Evolutionary conservation across 2,797 vertebrate species (phyloP).

Genomic region (Cossypha niveicapilla): DNA sequence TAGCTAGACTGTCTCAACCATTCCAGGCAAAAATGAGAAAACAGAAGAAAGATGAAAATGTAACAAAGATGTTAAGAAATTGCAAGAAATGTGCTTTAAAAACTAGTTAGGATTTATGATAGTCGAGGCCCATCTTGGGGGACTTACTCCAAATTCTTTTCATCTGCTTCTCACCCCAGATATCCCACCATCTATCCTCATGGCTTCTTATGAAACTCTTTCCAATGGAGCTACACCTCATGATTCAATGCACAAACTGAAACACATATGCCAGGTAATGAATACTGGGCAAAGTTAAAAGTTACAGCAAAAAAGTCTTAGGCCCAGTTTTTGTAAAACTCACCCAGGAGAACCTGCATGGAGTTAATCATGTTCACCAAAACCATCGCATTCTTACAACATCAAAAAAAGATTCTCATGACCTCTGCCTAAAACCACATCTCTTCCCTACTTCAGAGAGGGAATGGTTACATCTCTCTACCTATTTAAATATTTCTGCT

Average conservation of each 20-base stretch:
- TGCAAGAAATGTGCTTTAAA: background rate
- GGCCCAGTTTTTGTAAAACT: background rate
- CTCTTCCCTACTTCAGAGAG: background rate
- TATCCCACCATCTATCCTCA: background rate
- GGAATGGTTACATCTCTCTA: background rate
- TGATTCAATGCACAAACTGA: background rate
- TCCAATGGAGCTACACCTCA: background rate
- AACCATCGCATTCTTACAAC: background rate
- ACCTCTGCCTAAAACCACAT: background rate
- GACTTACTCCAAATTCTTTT: background rate
- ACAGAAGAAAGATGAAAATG: background rate
- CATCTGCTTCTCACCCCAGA: fast-evolving
- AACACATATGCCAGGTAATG: background rate
- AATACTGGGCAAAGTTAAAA: background rate
- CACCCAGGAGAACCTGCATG: background rate
- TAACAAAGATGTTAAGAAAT: background rate
- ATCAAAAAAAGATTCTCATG: background rate
- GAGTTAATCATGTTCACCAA: background rate
- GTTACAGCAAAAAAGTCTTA: background rate
- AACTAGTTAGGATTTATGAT: background rate
- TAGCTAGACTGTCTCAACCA: background rate
- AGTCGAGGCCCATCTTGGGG: background rate
- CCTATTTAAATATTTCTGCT: background rate
- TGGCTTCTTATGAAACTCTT: background rate
- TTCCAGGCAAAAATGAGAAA: background rate